These are phyloP conservation scores for Aramus guarauna DNA, from an alignment of 2,113 vertebrate genomes.

Conservation along the genomic window DNA sequence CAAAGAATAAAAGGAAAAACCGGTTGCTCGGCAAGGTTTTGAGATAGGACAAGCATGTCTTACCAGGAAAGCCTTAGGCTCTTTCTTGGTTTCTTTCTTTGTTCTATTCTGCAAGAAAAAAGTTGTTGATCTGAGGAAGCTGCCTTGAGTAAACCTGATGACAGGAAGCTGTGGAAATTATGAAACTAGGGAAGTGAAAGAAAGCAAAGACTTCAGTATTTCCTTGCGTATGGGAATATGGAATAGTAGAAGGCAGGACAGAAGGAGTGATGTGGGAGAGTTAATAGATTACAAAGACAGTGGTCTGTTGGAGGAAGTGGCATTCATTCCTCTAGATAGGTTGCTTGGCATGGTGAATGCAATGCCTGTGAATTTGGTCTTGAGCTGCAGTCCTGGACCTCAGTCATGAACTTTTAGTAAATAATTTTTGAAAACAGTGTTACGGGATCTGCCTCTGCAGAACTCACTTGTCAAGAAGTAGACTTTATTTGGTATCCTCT, in stretches of 20 bases:
- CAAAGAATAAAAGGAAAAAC: background rate
- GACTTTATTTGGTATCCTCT: background rate
- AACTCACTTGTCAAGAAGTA: background rate
- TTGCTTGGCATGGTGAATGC: background rate
- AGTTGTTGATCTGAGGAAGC: background rate
- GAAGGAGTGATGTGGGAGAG: background rate
- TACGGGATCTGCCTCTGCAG: background rate
- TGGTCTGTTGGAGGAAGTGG: background rate
- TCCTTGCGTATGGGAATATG: background rate
- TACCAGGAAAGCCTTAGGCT: background rate
- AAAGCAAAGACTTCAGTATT: background rate
- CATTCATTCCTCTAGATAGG: background rate
- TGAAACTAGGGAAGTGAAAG: background rate
- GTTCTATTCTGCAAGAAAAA: background rate
- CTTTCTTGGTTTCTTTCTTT: background rate
- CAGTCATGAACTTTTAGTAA: background rate
- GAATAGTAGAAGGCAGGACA: background rate
- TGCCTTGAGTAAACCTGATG: background rate
- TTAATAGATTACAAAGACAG: background rate
- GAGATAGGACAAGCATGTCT: background rate
- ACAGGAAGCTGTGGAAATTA: background rate
- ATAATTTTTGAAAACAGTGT: background rate
- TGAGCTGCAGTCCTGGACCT: background rate
- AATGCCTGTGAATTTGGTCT: background rate
- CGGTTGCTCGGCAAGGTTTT: background rate